These are phyloP conservation scores for Lithosia quadra DNA, from an alignment of 2,888 invertebrate species.

Conservation along the genomic window DNA sequence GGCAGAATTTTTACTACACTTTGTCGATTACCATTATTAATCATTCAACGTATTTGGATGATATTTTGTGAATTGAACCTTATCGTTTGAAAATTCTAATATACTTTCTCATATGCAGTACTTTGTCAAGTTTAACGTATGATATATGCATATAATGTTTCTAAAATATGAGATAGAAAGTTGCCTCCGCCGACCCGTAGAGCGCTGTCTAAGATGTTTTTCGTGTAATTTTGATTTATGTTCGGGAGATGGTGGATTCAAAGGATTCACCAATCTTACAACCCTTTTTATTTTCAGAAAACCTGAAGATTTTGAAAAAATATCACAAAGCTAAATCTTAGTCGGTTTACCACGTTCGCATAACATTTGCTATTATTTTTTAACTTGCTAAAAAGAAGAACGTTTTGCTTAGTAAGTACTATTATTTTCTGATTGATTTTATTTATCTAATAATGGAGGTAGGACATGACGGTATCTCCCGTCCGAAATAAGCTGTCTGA, in stretches of 20 bases:
- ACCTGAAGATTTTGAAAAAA: constrained; percentile 61
- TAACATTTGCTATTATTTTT: neutral
- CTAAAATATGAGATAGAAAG: constrained; percentile 32
- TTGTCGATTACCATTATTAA: neutral
- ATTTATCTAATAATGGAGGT: no score
- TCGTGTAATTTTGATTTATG: constrained; percentile 79
- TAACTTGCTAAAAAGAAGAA: neutral
- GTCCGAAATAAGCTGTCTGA: no score
- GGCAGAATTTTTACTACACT: neutral
- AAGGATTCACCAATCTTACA: constrained; percentile 59
- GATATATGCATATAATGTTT: constrained; percentile 9
- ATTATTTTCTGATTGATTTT: no score
- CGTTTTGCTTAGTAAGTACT: no score
- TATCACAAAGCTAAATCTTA: constrained; percentile 48
- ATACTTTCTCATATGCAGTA: neutral
- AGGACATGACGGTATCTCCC: no score
- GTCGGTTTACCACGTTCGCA: constrained; percentile 2
- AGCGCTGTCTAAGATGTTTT: constrained; percentile 67
- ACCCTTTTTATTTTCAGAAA: constrained; percentile 67
- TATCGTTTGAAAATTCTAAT: neutral
- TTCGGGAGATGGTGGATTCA: constrained; percentile 61
- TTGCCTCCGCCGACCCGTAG: constrained; percentile 43
- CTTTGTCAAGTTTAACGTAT: neutral
- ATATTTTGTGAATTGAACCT: neutral
- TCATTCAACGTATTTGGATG: neutral